Conservation (phyloP, 2,797 vertebrate species). For the Myoxocephalus aenaeus region DNA sequence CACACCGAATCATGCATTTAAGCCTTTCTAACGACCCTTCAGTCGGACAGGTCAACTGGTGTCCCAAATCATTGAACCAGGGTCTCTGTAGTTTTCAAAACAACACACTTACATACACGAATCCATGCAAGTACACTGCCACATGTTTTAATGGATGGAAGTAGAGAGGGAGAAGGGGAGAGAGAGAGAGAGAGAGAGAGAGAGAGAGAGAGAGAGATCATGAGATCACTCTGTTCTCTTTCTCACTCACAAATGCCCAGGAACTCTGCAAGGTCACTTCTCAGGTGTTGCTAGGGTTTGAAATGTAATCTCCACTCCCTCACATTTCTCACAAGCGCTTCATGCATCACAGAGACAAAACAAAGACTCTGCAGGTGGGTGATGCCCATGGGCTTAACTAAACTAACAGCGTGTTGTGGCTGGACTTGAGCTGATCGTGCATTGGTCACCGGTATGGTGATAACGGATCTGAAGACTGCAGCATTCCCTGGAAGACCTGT, state of each 20-base stretch:
- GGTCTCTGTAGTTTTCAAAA: slow-evolving; percentile 16
- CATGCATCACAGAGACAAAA: background rate
- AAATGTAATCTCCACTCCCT: slow-evolving; percentile 27
- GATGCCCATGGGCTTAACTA: background rate
- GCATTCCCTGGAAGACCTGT: background rate
- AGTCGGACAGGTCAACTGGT: slow-evolving; percentile 21
- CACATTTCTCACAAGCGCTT: slow-evolving; percentile 6
- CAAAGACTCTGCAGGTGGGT: background rate
- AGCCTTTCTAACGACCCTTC: slow-evolving; percentile 22
- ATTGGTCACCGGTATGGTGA: slow-evolving; percentile 2
- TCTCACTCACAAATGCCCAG: slow-evolving; percentile 4
- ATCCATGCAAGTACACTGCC: background rate
- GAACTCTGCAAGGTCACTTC: slow-evolving; percentile 6
- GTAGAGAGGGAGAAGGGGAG: too few species aligned
- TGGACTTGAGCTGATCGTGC: slow-evolving; percentile 1
- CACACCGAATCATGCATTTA: slow-evolving; percentile 29
- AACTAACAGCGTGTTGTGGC: background rate
- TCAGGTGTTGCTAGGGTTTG: slow-evolving; percentile 14
- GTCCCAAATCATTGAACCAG: slow-evolving; percentile 19
- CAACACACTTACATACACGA: background rate
- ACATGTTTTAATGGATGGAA: slow-evolving; percentile 18
- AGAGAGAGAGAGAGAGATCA: background rate
- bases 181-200: too few species aligned
- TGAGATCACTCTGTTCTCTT: slow-evolving; percentile 14
- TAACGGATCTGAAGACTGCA: background rate